Conservation (phyloP, 2,797 vertebrate genomes). For the Strix occidentalis region DNA sequence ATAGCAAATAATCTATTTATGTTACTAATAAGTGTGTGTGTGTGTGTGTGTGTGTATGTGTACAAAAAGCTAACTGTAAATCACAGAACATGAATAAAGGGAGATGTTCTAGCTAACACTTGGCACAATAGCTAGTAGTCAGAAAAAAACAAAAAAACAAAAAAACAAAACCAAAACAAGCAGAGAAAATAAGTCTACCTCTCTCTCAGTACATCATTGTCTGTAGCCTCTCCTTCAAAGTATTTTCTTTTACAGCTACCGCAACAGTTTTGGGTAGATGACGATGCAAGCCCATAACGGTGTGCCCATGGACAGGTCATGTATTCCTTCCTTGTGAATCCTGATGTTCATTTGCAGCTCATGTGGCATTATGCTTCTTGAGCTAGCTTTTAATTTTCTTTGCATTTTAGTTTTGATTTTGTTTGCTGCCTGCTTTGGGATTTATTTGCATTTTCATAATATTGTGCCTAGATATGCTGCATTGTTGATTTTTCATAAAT, state of each 20-base stretch:
- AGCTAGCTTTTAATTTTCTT: neutral
- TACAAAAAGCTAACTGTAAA: neutral
- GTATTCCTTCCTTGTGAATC: neutral
- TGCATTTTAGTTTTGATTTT: neutral
- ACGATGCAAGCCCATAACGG: accelerated
- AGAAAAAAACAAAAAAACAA: neutral
- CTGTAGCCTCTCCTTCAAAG: neutral
- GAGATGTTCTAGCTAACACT: neutral
- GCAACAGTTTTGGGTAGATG: neutral
- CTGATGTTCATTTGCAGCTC: neutral
- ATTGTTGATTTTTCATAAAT: slow-evolving; percentile 34
- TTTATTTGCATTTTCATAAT: slow-evolving; percentile 24
- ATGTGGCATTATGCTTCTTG: neutral
- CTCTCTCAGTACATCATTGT: neutral
- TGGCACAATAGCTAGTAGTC: neutral
- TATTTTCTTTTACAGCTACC: neutral
- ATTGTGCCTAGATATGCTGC: neutral
- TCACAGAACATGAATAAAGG: neutral
- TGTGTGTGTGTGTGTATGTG: neutral
- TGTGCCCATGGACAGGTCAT: neutral
- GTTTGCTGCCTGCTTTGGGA: neutral
- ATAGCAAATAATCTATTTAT: neutral
- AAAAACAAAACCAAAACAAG: neutral
- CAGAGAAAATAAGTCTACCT: neutral
- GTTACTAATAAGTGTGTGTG: neutral